Conservation (phyloP, 2,113 vertebrate species). For the Chionis minor region DNA sequence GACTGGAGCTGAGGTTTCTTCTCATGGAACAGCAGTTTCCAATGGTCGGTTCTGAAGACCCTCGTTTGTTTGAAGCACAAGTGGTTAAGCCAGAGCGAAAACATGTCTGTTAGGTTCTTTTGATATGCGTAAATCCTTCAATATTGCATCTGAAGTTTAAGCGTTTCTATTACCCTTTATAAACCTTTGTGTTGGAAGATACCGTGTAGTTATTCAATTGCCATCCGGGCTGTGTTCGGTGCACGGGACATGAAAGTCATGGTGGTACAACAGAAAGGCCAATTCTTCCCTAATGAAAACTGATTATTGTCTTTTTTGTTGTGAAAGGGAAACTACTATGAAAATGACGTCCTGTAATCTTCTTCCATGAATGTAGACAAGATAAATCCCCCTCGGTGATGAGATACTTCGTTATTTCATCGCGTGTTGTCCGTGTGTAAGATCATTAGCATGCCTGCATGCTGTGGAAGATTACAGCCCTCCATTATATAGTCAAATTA, state of each 20-base stretch:
- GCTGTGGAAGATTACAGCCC: background rate
- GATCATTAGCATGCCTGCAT: background rate
- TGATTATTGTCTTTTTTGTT: background rate
- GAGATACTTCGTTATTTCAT: background rate
- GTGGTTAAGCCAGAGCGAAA: background rate
- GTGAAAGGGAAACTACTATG: conserved; percentile 27
- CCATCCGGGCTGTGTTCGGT: background rate
- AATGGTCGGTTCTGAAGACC: background rate
- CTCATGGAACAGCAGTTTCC: background rate
- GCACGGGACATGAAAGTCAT: background rate
- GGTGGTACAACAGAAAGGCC: background rate
- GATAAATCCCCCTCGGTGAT: conserved; percentile 18
- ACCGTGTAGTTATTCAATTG: background rate
- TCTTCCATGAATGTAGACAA: background rate
- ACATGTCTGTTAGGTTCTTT: background rate
- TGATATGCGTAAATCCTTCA: background rate
- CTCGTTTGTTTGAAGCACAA: background rate
- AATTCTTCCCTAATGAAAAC: background rate
- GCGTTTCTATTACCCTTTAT: background rate
- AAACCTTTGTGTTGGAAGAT: background rate
- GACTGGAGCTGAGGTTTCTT: background rate
- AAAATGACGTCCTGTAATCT: conserved; percentile 11
- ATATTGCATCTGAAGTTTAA: background rate
- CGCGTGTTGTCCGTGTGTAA: background rate
- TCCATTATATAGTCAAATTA: background rate